phyloP scores from a whole-genome alignment of 2,888 invertebrate species.

The Sceliomorpha sp. region DNA sequence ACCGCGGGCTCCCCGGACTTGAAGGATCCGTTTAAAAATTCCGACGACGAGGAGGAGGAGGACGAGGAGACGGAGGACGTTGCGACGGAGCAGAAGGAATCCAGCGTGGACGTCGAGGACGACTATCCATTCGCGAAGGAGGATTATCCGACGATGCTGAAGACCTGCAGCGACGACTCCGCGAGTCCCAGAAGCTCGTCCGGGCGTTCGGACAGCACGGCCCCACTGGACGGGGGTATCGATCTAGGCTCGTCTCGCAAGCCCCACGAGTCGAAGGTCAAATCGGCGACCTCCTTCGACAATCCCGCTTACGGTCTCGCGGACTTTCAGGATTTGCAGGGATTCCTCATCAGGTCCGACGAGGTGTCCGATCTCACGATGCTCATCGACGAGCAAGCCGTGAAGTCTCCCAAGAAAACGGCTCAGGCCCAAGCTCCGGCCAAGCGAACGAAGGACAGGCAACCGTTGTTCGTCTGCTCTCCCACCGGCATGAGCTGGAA shows the following conservation, averaged over 20 bases:
- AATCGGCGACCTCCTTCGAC: constrained; percentile 74
- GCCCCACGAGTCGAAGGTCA: constrained; percentile 68
- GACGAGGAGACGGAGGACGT: constrained; percentile 52
- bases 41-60: constrained; percentile 62
- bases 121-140: constrained; percentile 79
- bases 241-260: constrained; percentile 74
- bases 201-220: constrained; percentile 76
- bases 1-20: constrained; percentile 23
- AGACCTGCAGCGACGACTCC: constrained; percentile 78
- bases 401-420: constrained; percentile 44
- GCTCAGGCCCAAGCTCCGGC: constrained; percentile 4
- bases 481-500: too few species aligned
- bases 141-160: constrained; percentile 78
- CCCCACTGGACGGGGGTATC: constrained; percentile 71
- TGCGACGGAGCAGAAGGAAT: constrained; percentile 67
- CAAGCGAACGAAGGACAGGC: constrained; percentile 37
- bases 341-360: constrained; percentile 71
- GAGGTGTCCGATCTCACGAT: constrained; percentile 73
- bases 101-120: constrained; percentile 76
- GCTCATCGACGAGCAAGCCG: constrained; percentile 70
- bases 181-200: constrained; percentile 78
- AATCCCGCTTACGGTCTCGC: constrained; percentile 76
- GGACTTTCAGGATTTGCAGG: constrained; percentile 71
- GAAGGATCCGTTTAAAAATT: constrained; percentile 63
- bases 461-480: too few species aligned